phyloP scores from a whole-genome alignment of 2,797 vertebrate genomes.

The Anniella stebbinsi region DNA sequence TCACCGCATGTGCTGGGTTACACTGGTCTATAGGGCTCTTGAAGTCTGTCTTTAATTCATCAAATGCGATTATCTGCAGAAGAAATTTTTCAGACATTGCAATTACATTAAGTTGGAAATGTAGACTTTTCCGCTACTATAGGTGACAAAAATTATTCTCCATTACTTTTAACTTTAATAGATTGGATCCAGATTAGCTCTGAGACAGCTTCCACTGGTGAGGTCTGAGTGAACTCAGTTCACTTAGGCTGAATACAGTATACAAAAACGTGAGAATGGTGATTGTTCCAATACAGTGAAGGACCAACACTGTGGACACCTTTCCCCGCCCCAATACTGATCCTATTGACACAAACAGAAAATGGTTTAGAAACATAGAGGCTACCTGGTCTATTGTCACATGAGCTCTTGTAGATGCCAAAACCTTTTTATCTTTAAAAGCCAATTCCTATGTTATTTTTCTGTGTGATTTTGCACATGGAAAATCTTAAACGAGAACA shows the following conservation, averaged over 20 bases:
- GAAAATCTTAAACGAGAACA: neutral
- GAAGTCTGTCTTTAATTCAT: conserved; percentile 96
- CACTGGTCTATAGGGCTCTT: conserved; percentile 98
- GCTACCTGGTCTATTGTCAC: neutral
- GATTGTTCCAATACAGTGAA: neutral
- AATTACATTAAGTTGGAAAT: conserved; percentile 23
- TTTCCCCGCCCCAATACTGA: neutral
- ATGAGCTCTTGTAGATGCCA: neutral
- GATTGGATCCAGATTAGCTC: neutral
- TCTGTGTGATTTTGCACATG: neutral
- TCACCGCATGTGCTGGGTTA: conserved; percentile 94
- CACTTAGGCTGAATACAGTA: neutral
- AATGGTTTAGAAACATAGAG: neutral
- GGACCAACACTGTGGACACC: no score
- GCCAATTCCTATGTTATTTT: neutral
- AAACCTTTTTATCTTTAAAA: neutral
- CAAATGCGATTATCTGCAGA: conserved; percentile 96
- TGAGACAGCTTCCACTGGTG: neutral
- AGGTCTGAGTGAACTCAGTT: neutral
- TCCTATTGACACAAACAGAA: neutral
- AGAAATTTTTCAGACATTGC: conserved; percentile 52
- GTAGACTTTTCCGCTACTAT: neutral
- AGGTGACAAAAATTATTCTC: neutral
- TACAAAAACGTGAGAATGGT: neutral
- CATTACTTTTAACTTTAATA: neutral